Evolutionary conservation across 2,113 vertebrate species (phyloP).

Genomic region (Ceyx margarethae): DNA sequence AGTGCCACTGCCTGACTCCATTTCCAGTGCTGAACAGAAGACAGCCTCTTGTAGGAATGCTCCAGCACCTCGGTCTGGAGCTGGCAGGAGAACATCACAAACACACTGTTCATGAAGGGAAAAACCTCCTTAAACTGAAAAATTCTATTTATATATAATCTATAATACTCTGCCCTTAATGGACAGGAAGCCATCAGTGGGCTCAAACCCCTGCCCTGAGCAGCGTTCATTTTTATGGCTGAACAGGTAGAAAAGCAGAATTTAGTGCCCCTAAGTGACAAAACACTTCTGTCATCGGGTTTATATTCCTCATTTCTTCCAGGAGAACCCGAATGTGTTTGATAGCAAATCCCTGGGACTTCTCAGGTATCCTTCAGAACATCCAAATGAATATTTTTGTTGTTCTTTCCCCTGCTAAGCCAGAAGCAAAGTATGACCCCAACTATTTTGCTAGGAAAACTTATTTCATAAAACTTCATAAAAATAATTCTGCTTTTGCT

Average conservation of each 20-base stretch:
- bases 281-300: neutral
- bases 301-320: neutral
- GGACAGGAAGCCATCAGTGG: neutral
- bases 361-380: conserved; percentile 18
- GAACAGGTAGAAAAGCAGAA: neutral
- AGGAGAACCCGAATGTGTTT: neutral
- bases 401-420: conserved; percentile 5
- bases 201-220: neutral
- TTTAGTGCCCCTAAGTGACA: neutral
- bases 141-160: neutral
- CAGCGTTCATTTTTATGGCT: neutral
- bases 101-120: neutral
- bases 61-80: neutral
- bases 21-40: neutral
- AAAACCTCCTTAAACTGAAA: neutral
- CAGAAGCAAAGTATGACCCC: neutral
- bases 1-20: neutral
- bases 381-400: conserved; percentile 8
- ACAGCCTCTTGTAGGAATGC: neutral
- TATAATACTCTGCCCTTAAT: neutral
- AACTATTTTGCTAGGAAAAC: neutral
- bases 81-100: neutral
- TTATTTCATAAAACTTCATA: neutral
- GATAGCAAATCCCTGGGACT: neutral
- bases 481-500: neutral